Conservation (phyloP, 2,113 vertebrate species). For the Potamarius usumacintae region DNA sequence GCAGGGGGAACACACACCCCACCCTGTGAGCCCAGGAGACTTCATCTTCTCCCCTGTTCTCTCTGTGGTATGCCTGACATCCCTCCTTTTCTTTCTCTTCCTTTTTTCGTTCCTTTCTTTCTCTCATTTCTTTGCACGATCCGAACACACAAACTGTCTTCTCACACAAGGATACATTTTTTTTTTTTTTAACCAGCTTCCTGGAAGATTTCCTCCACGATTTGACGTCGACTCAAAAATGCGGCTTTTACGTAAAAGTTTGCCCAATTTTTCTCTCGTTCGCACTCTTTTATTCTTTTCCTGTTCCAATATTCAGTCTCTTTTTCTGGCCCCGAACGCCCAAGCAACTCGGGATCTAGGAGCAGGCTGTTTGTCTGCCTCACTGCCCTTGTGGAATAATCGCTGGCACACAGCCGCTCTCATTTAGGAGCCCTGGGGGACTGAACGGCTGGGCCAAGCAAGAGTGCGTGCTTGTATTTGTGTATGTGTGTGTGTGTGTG, state of each 20-base stretch:
- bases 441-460: slow-evolving; percentile 9
- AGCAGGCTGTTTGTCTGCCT: slow-evolving; percentile 66
- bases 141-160: neutral
- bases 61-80: slow-evolving; percentile 25
- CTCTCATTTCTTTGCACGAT: slow-evolving; percentile 40
- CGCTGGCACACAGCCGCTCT: slow-evolving; percentile 60
- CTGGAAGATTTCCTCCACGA: too few relatives aligned
- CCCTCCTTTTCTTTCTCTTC: slow-evolving; percentile 43
- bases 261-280: slow-evolving; percentile 58
- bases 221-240: neutral
- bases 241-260: slow-evolving; percentile 57
- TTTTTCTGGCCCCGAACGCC: slow-evolving; percentile 36
- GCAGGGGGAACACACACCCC: slow-evolving; percentile 41
- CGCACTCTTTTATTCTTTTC: neutral
- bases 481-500: slow-evolving; percentile 24
- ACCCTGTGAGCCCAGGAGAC: slow-evolving; percentile 51
- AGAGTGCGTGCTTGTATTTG: neutral
- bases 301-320: slow-evolving; percentile 16
- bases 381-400: slow-evolving; percentile 73
- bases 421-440: slow-evolving; percentile 56
- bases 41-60: slow-evolving; percentile 42
- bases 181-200: neutral
- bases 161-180: neutral
- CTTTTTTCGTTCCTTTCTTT: slow-evolving; percentile 41
- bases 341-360: slow-evolving; percentile 50